phyloP scores from a whole-genome alignment of 2,113 vertebrate genomes.

The Tapirus terrestris region DNA sequence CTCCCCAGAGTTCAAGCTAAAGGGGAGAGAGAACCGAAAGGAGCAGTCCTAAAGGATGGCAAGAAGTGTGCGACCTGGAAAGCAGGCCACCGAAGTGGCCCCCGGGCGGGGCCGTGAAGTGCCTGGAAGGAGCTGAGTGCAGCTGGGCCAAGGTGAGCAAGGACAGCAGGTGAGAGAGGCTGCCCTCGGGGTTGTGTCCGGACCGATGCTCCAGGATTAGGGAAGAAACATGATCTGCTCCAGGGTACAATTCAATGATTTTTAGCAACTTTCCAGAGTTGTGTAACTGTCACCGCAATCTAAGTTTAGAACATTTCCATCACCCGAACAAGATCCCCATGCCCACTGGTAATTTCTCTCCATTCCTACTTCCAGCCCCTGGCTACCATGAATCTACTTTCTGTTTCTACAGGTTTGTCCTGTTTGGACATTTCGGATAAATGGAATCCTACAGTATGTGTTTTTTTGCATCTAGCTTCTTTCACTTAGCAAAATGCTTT shows the following conservation, averaged over 20 bases:
- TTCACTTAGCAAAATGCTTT: neutral
- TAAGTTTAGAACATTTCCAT: neutral
- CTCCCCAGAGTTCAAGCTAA: neutral
- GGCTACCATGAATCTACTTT: too few species aligned
- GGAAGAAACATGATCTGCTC: accelerated
- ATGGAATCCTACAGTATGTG: too few species aligned
- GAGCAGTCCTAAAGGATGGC: too few species aligned
- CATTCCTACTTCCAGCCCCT: neutral
- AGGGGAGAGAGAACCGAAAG: neutral
- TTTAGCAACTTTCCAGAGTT: neutral
- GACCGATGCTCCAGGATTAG: neutral
- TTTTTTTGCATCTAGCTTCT: neutral
- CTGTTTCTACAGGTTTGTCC: neutral
- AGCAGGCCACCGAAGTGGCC: neutral
- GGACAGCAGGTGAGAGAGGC: neutral
- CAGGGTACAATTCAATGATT: too few species aligned
- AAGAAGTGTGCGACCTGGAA: neutral
- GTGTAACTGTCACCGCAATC: accelerated
- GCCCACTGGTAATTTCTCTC: accelerated
- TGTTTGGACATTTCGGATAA: too few species aligned
- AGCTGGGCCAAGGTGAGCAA: accelerated
- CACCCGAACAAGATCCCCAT: accelerated
- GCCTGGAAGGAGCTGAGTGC: neutral
- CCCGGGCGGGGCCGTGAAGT: neutral
- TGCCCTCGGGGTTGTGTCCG: neutral